Base-by-base conservation (phyloP, 2,888 invertebrate genomes). In the Drosophila prostipennis region DNA sequence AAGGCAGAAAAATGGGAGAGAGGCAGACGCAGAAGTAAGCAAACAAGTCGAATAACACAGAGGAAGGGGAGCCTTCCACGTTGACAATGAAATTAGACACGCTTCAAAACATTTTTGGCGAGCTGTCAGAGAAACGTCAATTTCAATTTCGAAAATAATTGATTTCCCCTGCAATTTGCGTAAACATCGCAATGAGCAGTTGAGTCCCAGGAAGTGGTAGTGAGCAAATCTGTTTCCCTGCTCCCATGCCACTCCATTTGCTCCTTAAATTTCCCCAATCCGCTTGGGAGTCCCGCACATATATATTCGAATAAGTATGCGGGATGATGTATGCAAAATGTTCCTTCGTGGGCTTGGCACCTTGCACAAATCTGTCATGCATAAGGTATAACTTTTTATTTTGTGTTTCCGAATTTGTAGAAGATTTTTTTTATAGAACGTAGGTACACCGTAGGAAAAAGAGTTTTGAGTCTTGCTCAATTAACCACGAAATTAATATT, bases 141-240 rank as follows among this genome's bases (percentile, higher is more conserved):
- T 89, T 89, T 89, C 82, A 86, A 89, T 89, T 83, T 87, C 59
- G 56, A 80, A 78, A 82, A 88, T 89, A 89, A 90, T 89, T 89
- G 89, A 90, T 89, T 90, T 84, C 39, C 75, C 80, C 80, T 77
- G 78, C 79, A 86, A 86, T 88, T 84, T 84, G 74, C 77, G 77
- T 85, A 77, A 81, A 72, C 71, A 68, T 78, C 81, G 77, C 80
- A 83, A 83, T 84, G 77, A 86, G 83, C 80, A 71, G 72, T 46
- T 45, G 45, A 57, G 61, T 61, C 61, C 63, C 51, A 57, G 23
- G 57, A 40, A 70, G 46, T 36, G 37, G 39, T 46, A 52, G 52
- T 39, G 55, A 48, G 52, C 45, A 57, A 68, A 52, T 23, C 36
- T 52, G 51, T 46, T 16, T 32, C 8, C 42, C 65, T 13, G 1